Base-by-base conservation (phyloP, 2,888 invertebrate species). In the Pyrgus malvae region DNA sequence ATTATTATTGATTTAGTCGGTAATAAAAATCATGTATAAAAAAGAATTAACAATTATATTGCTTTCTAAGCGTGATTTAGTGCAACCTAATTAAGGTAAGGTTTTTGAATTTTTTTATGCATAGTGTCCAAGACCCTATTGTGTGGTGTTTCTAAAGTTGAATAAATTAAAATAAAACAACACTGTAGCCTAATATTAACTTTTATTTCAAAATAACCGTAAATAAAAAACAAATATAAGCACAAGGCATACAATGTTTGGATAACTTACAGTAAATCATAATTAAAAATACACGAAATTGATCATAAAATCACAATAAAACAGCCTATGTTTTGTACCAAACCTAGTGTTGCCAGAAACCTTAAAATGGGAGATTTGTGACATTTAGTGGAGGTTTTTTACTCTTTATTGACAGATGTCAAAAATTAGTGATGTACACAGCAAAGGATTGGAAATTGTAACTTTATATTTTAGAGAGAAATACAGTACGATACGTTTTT, bases 271-370 rank as follows among this genome's bases (percentile, higher is more conserved):
- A 2, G 27, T 31, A n/a, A 42, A 41, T 12, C 66, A 62, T 51
- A 45, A 55, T 46, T 57, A 56, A 35, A 50, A 56, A 37, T 48
- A 54, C 38, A 38, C 29, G 35, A 40, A 38, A 40, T 46, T 11
- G 40, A 54, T 49, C 42, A 12, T 57, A 55, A 54, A 57, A 59
- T 53, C 50, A 59, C 53, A 57, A 65, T 62, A 59, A n/a, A 41
- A 73, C 73, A 73, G 74, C 72, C 72, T 67, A 69, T 48, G 53
- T 27, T 74, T 73, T 72, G 72, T 70, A 73, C 70, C 50, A 62
- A 54, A 60, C 53, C 48, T 46, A 53, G 42, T 60, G 61, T 67
- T 68, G 63, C 66, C 54, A 63, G 51, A 56, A 55, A 1, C 53
- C 11, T 12, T 29, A 42, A 62, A 64, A 63, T 66, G 65, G 62